Evolutionary conservation across 2,797 vertebrate genomes (phyloP), one percentile per base, ranked within the genome.

Genomic region (Benthosema pterotum): DNA sequence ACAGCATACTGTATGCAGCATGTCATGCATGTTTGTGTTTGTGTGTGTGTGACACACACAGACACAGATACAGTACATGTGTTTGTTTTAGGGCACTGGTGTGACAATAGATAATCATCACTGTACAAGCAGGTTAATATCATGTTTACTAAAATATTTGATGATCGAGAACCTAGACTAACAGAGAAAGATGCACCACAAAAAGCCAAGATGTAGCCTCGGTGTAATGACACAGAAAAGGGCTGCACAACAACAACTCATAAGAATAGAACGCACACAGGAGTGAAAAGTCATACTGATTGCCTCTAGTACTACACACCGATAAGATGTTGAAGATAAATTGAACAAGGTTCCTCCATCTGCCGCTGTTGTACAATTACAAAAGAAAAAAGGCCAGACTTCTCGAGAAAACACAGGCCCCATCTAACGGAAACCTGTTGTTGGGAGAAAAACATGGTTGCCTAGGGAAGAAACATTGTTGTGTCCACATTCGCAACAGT

Each of bases 381-480:
- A 25, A 83, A 49, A 32, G 38, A 82, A 85, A 83, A 73, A 76
- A 61, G 62, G 51, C 71, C 56, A 78, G 75, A 65, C 69, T 83
- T 48, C 50, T 63, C 63, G 80, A 81, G 82, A 83, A 81, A 87
- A 87, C 62, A 79, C 38, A 69, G 52, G 72, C 67, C 67, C 79
- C 75, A 78, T 85, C 83, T 80, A 79, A 84, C 75, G 56, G 17
- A 52, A 67, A 67, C 61, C 59, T 73, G 74, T 67, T 76, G 19
- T 69, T 67, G 47, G 47, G 54, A 64, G 65, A 72, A 79, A 83
- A 79, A 78, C 83, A 82, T 0, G 43, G 89, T 87, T 88, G 83
- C 86, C 83, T 82, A 67, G 86, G 75, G 78, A 85, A 65, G 60
- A 71, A 84, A 79, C 62, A 78, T 17, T 85, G 81, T 82, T 87